Evolutionary conservation across 1,140 invertebrate species (phyloP).

Genomic region (Zaprionus ghesquierei): DNA sequence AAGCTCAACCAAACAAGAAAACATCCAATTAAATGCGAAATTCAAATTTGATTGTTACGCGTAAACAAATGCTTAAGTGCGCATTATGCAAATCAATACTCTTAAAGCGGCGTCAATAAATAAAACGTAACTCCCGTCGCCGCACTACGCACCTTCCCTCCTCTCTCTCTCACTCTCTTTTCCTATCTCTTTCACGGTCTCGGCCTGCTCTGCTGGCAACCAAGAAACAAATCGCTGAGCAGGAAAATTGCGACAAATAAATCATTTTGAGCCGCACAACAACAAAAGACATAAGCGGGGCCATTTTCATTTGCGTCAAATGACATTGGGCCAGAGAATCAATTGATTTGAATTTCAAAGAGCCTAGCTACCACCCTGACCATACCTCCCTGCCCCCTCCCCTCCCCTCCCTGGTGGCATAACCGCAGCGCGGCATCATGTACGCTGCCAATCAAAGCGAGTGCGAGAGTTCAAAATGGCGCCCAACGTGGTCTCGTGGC

Average conservation of each 20-base stretch:
- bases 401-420: not conserved
- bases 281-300: constrained; percentile 80
- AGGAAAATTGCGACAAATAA: constrained; percentile 78
- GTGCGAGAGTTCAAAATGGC: constrained; percentile 57
- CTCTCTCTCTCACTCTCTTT: not conserved
- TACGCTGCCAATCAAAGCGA: constrained; percentile 76
- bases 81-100: constrained; percentile 81
- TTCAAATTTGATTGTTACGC: constrained; percentile 80
- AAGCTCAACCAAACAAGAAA: constrained; percentile 35
- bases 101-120: constrained; percentile 78
- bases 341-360: constrained; percentile 82
- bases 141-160: not conserved
- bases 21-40: constrained; percentile 76
- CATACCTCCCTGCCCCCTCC: constrained; percentile 15
- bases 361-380: constrained; percentile 1
- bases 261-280: constrained; percentile 75
- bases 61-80: constrained; percentile 80
- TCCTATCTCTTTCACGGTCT: not conserved
- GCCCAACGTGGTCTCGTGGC: constrained; percentile 34
- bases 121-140: constrained; percentile 31
- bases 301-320: constrained; percentile 77
- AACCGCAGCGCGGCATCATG: constrained; percentile 55
- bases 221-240: constrained; percentile 71
- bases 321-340: constrained; percentile 73
- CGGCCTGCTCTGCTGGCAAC: not conserved